phyloP scores from a whole-genome alignment of 2,888 invertebrate genomes.

The Psylliodes chrysocephalus region DNA sequence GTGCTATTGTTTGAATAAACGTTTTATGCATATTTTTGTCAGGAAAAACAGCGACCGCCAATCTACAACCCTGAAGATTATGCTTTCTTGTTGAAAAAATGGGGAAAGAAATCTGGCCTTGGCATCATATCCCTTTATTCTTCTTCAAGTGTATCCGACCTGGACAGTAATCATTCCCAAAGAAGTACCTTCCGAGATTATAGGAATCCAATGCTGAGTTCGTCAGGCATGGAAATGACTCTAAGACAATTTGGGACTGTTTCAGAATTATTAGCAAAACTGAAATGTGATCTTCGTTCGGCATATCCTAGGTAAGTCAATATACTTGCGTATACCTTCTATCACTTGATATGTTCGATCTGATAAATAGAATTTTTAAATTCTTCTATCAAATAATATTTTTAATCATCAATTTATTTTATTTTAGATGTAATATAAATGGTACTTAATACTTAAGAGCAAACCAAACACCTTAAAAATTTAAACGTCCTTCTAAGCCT shows the following conservation, averaged over 20 bases:
- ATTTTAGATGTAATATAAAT: too few species aligned
- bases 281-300: slow-evolving; percentile 85
- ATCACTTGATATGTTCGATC: too few species aligned
- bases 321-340: too few species aligned
- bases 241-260: slow-evolving; percentile 87
- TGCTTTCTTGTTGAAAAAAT: slow-evolving; percentile 81
- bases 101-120: slow-evolving; percentile 74
- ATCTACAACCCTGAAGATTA: slow-evolving; percentile 93
- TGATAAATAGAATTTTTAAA: too few species aligned
- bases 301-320: slow-evolving; percentile 89
- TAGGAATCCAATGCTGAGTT: slow-evolving; percentile 76
- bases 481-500: too few species aligned
- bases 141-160: slow-evolving; percentile 50
- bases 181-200: slow-evolving; percentile 58
- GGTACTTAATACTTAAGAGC: too few species aligned
- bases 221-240: slow-evolving; percentile 83
- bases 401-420: too few species aligned
- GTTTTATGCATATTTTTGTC: too few species aligned
- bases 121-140: slow-evolving; percentile 57
- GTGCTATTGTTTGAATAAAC: too few species aligned
- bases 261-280: slow-evolving; percentile 86
- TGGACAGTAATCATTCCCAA: slow-evolving; percentile 53
- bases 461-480: too few species aligned
- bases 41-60: slow-evolving; percentile 88
- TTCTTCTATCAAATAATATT: too few species aligned